Evolutionary conservation across 35 echinoderm and acorn worm genomes (phyloP).

Genomic region (Eucidaris tribuloides): DNA sequence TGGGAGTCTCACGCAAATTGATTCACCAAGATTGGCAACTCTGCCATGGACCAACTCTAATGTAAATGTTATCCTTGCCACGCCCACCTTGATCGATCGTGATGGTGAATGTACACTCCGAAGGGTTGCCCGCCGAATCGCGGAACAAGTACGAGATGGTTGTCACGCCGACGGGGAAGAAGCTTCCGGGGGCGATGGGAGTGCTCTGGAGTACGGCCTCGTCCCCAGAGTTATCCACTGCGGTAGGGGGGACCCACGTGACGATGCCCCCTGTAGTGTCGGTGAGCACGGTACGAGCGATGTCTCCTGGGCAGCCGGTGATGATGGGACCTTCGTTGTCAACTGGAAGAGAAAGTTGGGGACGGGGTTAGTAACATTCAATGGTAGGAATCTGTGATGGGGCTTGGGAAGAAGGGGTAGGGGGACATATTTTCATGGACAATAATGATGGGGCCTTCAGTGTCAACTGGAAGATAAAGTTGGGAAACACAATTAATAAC

Average conservation of each 20-base stretch:
- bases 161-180: not conserved
- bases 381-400: too few relatives aligned
- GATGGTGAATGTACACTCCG: slow-evolving; percentile 14
- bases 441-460: not conserved
- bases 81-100: slow-evolving; percentile 38
- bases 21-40: too few relatives aligned
- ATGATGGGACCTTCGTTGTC: slow-evolving; percentile 19
- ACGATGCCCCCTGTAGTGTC: not conserved
- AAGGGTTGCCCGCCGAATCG: slow-evolving; percentile 21
- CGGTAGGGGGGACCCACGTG: slow-evolving; percentile 38
- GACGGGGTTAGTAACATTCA: not conserved
- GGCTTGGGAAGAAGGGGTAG: too few relatives aligned
- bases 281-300: not conserved
- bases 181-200: not conserved
- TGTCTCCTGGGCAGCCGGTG: not conserved
- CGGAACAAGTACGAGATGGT: slow-evolving; percentile 1
- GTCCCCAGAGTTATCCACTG: slow-evolving; percentile 53
- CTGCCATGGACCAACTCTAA: too few relatives aligned
- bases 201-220: not conserved
- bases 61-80: too few relatives aligned
- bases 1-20: too few relatives aligned
- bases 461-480: slow-evolving; percentile 1
- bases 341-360: not conserved
- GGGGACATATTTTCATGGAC: too few relatives aligned
- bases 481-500: not conserved